These are phyloP conservation scores for Tolmerus cingulatus DNA, from an alignment of 2,888 invertebrate genomes.

Conservation along the genomic window DNA sequence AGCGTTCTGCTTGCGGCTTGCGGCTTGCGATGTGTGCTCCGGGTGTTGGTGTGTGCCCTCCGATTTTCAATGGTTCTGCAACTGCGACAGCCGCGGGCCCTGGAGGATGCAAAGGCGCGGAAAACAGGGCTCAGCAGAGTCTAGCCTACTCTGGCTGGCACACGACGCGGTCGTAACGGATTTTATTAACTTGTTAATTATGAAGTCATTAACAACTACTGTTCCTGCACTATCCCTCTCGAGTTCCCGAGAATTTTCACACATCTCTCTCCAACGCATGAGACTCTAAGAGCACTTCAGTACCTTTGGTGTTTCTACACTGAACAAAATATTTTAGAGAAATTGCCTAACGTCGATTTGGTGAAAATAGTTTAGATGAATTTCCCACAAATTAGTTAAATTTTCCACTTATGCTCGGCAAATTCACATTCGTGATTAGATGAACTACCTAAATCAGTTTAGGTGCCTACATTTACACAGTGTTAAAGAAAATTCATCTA, in stretches of 20 bases:
- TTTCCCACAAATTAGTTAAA: too few species aligned
- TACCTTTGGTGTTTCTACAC: not conserved
- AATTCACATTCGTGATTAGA: too few species aligned
- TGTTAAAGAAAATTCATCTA: too few species aligned
- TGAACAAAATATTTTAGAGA: too few species aligned
- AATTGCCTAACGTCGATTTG: too few species aligned
- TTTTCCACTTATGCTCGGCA: too few species aligned
- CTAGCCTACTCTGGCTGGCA: not conserved
- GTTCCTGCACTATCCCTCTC: not conserved
- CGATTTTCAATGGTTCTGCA: not conserved
- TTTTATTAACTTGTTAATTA: conserved; percentile 53
- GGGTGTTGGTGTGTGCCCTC: not conserved
- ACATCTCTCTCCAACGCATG: not conserved
- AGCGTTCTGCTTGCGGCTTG: not conserved
- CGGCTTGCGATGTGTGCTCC: not conserved
- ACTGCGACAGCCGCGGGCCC: not conserved
- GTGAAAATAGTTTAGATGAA: too few species aligned
- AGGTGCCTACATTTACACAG: too few species aligned
- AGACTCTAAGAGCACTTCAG: not conserved
- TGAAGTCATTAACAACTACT: conserved; percentile 50
- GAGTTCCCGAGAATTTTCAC: not conserved
- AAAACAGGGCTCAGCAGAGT: not conserved
- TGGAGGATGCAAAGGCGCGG: not conserved
- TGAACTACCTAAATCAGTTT: too few species aligned
- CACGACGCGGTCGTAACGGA: conserved; percentile 37